Evolutionary conservation across 2,888 invertebrate genomes (phyloP), one percentile per base, ranked within the genome.

Genomic region (Acleris holmiana): DNA sequence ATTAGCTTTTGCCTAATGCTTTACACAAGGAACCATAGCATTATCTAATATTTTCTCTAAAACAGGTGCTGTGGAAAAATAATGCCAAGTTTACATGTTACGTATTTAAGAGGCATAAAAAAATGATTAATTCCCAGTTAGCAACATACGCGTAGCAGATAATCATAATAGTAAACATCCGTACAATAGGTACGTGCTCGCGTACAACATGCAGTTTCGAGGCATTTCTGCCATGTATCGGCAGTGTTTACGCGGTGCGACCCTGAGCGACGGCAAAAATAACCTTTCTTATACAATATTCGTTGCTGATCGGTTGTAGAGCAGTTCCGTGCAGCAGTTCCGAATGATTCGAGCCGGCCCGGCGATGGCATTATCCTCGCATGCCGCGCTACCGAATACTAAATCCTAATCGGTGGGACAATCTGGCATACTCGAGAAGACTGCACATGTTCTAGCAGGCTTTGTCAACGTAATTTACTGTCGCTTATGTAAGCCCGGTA

Each of bases 201-300:
- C 61, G 48, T 25, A 55, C 51, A 61, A 54, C 66, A 55, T 70
- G 66, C 67, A 70, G 61, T 66, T 67, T 65, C 63, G 51, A 60
- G 59, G 63, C 49, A 67, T 71, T 72, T 69, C 69, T 68, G 63
- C 71, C 69, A 69, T 70, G 69, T 72, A 69, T 67, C 69, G 69
- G 69, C 73, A 74, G 74, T 78, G 73, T 78, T 77, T 77, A 72
- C 71, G 71, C 73, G 68, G 63, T 68, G 71, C 71, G 77, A 73
- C 78, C 78, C 75, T 82, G 78, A 75, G 70, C 74, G 72, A 63
- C 68, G 72, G 73, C 79, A 69, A 76, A 81, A 80, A 82, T 79
- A 80, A 76, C 75, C 73, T 77, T 76, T 80, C 77, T 78, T 73
- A 73, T 72, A 77, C 76, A 77, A 73, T 77, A 78, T 77, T 73